Percentiles rank a stretch among this genome's conserved stretches.
Evolutionary conservation across 2,888 invertebrate species (phyloP).

Genomic region (Drosophila neonasuta): DNA sequence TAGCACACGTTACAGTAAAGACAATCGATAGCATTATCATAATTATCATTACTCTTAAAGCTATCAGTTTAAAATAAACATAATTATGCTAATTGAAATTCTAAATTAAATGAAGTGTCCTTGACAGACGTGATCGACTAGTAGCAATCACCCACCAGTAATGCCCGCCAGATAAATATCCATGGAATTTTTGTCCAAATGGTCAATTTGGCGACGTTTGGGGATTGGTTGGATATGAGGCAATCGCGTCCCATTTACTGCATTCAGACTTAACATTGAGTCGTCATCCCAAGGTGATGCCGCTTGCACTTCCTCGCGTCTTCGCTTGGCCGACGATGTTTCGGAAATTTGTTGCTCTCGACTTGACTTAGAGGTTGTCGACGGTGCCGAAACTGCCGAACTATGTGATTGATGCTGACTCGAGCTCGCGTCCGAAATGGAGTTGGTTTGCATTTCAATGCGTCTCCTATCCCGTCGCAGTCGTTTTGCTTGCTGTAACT

Average conservation of each 20-base stretch:
- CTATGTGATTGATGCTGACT: conserved; percentile 23
- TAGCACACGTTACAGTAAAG: too few species aligned
- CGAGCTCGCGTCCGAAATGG: conserved; percentile 52
- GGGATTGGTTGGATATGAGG: conserved; percentile 64
- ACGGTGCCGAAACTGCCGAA: not conserved
- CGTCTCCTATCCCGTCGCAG: conserved; percentile 1
- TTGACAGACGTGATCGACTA: too few species aligned
- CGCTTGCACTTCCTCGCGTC: conserved; percentile 7
- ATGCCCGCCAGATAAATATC: conserved; percentile 57
- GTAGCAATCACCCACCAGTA: conserved; percentile 49
- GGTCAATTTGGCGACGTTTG: conserved; percentile 46
- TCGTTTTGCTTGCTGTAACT: conserved; percentile 34
- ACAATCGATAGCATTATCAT: too few species aligned
- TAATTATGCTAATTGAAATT: too few species aligned
- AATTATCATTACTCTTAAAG: too few species aligned
- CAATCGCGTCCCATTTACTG: conserved; percentile 64
- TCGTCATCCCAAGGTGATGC: conserved; percentile 20
- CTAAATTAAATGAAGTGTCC: too few species aligned
- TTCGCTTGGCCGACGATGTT: conserved; percentile 26
- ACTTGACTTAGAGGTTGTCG: conserved; percentile 1
- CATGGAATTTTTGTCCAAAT: conserved; percentile 50
- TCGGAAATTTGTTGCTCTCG: conserved; percentile 4
- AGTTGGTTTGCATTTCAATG: conserved; percentile 9
- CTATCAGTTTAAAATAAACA: too few species aligned
- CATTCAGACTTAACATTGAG: conserved; percentile 58